A percentile compares a stretch with the other conserved stretches of the same genome.
These are phyloP conservation scores for Dendrolimus kikuchii DNA, from an alignment of 1,140 invertebrate species.

Conservation along the genomic window DNA sequence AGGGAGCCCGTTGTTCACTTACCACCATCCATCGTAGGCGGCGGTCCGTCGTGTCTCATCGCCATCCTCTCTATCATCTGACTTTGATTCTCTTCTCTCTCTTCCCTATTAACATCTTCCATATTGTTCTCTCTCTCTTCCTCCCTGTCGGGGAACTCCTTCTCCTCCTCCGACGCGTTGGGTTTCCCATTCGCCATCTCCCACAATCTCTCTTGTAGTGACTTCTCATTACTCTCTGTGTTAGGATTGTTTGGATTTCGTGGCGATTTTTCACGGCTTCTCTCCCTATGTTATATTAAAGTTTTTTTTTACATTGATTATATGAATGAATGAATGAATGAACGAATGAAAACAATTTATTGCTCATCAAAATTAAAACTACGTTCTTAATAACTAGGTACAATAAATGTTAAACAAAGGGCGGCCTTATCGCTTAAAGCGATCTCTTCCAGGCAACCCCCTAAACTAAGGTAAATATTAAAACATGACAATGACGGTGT, in stretches of 20 bases:
- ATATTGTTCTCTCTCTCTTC: not conserved
- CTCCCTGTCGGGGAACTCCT: not conserved
- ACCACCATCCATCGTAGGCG: conserved; percentile 15
- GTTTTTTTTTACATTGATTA: not conserved
- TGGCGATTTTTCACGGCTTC: conserved; percentile 11
- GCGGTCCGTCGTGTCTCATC: conserved; percentile 7
- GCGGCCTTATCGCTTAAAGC: too few species aligned
- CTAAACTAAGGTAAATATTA: too few species aligned
- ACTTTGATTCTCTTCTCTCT: conserved; percentile 2
- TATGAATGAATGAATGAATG: not conserved
- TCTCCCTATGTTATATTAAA: conserved; percentile 19
- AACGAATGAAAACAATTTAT: too few species aligned
- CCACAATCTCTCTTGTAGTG: conserved; percentile 64
- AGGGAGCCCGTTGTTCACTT: conserved; percentile 4
- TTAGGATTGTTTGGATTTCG: not conserved
- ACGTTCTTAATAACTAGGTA: too few species aligned
- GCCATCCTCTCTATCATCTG: conserved; percentile 10
- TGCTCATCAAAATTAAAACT: too few species aligned
- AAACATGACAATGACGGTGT: too few species aligned
- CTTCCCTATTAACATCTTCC: not conserved
- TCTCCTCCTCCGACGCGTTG: conserved; percentile 1
- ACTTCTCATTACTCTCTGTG: conserved; percentile 39
- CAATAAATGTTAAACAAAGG: too few species aligned
- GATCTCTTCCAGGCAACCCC: too few species aligned
- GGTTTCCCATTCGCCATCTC: conserved; percentile 69